Conservation (phyloP, 2,113 vertebrate species). For the Holacanthus passer region DNA sequence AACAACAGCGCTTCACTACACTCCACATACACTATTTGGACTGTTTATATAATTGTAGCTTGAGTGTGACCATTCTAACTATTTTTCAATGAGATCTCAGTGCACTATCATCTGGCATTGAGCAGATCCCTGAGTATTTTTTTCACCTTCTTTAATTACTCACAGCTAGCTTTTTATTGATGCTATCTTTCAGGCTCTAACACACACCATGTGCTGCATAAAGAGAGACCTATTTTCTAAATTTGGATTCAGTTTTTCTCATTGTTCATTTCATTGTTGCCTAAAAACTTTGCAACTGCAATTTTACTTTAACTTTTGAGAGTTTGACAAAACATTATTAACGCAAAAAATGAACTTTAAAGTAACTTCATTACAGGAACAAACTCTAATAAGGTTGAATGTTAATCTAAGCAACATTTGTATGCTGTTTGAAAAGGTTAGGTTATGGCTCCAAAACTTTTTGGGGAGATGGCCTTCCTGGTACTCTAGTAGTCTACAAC, state of each 20-base stretch:
- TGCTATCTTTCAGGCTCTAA: constrained; percentile 1
- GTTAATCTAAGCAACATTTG: background rate
- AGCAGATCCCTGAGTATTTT: background rate
- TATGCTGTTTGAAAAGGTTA: too few species aligned
- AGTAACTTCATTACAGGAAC: background rate
- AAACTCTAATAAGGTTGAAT: background rate
- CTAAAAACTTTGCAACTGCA: background rate
- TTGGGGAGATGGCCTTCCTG: too few species aligned
- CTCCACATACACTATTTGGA: background rate
- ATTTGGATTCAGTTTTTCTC: background rate
- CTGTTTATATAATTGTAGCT: background rate
- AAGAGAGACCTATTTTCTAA: background rate
- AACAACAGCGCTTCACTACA: background rate
- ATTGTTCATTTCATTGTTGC: background rate
- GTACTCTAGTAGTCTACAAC: background rate
- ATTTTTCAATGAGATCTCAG: constrained; percentile 21
- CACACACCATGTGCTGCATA: background rate
- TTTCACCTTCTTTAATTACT: constrained; percentile 14
- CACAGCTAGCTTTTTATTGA: constrained; percentile 19
- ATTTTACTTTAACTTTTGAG: background rate
- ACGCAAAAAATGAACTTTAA: background rate
- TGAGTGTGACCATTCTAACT: background rate
- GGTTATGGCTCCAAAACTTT: too few species aligned
- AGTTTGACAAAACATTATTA: background rate
- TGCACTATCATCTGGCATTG: constrained; percentile 17